Evolutionary conservation across 2,888 invertebrate species (phyloP).

Genomic region (Stegophylla sp.): DNA sequence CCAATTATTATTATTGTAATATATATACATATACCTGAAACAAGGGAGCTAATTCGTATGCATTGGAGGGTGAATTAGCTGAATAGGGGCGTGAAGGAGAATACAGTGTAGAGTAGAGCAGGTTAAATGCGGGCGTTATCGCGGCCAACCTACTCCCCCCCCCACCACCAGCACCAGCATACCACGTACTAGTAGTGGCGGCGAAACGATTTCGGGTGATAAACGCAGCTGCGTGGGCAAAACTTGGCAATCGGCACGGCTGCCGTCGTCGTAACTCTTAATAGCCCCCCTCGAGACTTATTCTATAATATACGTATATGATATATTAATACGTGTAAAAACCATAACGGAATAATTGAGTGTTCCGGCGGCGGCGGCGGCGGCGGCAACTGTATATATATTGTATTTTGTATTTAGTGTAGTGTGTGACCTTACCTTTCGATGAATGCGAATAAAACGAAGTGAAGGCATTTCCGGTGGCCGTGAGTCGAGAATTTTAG

Average conservation of each 20-base stretch:
- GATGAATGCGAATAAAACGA: not conserved
- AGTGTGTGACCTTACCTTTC: not conserved
- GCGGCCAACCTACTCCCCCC: not conserved
- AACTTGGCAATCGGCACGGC: conserved; percentile 25
- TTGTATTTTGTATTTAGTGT: too few species aligned
- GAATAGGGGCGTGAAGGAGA: too few species aligned
- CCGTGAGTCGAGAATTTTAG: too few species aligned
- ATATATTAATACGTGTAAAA: too few species aligned
- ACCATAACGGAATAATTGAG: not conserved
- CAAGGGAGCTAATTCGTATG: not conserved
- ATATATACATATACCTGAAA: too few species aligned
- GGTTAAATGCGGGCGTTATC: conserved; percentile 1
- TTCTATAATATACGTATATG: not conserved
- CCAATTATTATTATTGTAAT: too few species aligned
- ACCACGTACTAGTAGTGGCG: not conserved
- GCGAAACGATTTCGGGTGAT: not conserved
- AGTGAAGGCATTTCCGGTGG: too few species aligned
- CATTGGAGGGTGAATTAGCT: not conserved
- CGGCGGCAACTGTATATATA: too few species aligned
- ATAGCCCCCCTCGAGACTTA: not conserved
- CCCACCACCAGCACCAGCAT: too few species aligned
- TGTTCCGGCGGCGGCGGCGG: not conserved
- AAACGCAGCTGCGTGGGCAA: not conserved
- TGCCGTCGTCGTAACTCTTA: not conserved
- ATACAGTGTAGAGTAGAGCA: too few species aligned